Percentiles rank a stretch among this genome's conserved stretches.
phyloP scores from a whole-genome alignment of 2,113 vertebrate genomes.

The Copsychus sechellarum region DNA sequence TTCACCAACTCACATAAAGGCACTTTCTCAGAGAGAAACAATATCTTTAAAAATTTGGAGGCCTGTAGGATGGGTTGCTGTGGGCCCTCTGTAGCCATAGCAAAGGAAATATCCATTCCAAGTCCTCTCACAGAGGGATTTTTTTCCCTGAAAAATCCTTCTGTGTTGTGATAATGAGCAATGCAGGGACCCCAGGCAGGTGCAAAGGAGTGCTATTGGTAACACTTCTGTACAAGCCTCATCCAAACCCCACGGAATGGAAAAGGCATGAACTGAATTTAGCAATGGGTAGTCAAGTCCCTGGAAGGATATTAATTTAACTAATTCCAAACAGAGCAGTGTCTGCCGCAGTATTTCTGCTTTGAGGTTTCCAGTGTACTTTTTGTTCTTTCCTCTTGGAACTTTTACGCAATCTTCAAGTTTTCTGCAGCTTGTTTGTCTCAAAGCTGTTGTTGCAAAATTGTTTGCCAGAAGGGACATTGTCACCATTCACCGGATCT shows the following conservation, averaged over 20 bases:
- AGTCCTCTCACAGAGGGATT: neutral
- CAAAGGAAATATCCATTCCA: neutral
- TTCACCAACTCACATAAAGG: neutral
- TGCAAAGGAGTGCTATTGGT: neutral
- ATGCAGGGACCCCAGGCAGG: neutral
- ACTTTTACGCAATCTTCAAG: neutral
- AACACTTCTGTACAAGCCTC: neutral
- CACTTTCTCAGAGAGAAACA: neutral
- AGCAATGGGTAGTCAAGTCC: neutral
- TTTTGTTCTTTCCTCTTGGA: constrained; percentile 12
- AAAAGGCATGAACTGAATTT: neutral
- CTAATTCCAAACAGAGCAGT: neutral
- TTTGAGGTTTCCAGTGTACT: neutral
- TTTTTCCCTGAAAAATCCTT: neutral
- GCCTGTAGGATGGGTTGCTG: neutral
- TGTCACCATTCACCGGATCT: neutral
- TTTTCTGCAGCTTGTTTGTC: constrained; percentile 4
- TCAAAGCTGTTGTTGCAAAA: constrained; percentile 10
- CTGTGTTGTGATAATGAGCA: neutral
- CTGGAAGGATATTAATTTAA: neutral
- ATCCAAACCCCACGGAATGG: neutral
- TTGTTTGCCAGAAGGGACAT: neutral
- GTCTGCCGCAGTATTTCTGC: neutral
- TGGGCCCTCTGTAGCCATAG: neutral
- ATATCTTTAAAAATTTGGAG: neutral